Evolutionary conservation across 2,113 vertebrate genomes (phyloP), one percentile per base, ranked within the genome.

Genomic region (Spilogale gracilis): DNA sequence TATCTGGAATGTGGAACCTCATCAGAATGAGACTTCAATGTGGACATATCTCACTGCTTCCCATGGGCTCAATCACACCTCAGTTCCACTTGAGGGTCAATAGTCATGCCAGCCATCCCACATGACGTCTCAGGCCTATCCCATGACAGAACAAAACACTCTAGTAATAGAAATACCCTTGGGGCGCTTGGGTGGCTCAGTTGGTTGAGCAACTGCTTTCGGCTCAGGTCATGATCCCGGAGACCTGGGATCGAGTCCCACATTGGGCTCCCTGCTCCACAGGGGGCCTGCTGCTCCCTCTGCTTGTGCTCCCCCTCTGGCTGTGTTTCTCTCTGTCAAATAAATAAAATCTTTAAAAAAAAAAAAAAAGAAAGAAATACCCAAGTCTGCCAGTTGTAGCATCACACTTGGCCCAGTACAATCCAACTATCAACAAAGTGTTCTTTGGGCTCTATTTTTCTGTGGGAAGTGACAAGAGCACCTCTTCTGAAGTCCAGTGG

Each of bases 401-500:
- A 61, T 74, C 43, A 38, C 16, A 50, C 16, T 43, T 45, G 43
- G n/a, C 20, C 79, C 61, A 74, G n/a, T 32, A 76, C 79, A 74
- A 52, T 90, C 67, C 79, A 96, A 1, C 80, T 86, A 81, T 50
- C 27, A 7, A 69, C 6, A 43, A 65, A 87, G 63, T 20, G 2
- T 89, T 89, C 89, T 67, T 89, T 21, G 43, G 84, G 11, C 32
- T 94, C 30, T 58, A 0, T 73, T 89, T 90, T 74, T 54, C 92
- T 67, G 21, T 86, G 73, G 80, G 65, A 93, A 86, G 81, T 94
- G 30, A 94, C 7, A 65, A 89, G 3, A 90, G 25, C 65, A 95
- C 16, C 79, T 54, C 32, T 73, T 84, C 79, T 74, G 30, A 65
- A 80, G 48, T 85, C n/a, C 9, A 23, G 4, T 25, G 9, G 20